A percentile compares a stretch with the other conserved stretches of the same genome.
These are phyloP conservation scores for Gavia stellata DNA, from an alignment of 2,113 vertebrate genomes.

Conservation along the genomic window DNA sequence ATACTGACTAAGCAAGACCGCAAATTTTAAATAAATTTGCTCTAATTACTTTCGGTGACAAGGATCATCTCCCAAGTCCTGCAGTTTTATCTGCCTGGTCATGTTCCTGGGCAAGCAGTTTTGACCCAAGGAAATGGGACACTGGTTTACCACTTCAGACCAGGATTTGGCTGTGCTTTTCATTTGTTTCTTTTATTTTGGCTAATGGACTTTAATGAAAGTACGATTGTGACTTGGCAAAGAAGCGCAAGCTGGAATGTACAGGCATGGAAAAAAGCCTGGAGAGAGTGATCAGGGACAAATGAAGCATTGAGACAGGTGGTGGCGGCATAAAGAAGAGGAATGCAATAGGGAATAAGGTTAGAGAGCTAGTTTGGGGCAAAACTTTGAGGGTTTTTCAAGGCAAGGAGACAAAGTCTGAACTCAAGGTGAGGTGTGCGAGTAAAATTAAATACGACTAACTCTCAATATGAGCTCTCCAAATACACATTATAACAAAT, in stretches of 20 bases:
- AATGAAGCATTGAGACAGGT: conserved; percentile 30
- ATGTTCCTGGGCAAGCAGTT: not conserved
- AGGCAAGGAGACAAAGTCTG: conserved; percentile 14
- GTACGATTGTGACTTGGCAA: not conserved
- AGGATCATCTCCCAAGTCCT: not conserved
- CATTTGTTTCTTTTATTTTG: not conserved
- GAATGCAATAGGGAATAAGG: not conserved
- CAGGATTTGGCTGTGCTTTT: not conserved
- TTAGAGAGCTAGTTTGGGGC: not conserved
- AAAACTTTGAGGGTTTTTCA: conserved; percentile 3
- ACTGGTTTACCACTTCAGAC: not conserved
- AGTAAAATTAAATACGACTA: not conserved
- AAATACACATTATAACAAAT: not conserved
- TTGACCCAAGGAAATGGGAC: not conserved
- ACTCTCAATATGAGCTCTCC: not conserved
- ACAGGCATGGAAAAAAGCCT: not conserved
- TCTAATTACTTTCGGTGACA: not conserved
- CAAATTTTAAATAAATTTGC: not conserved
- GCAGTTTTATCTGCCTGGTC: not conserved
- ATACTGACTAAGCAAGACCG: not conserved
- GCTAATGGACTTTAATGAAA: not conserved
- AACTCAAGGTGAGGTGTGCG: not conserved
- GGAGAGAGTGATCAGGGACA: not conserved
- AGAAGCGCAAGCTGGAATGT: not conserved
- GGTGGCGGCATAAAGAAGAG: not conserved